Conservation (phyloP, 2,888 invertebrate species). For the Trypoxylon attenuatum region DNA sequence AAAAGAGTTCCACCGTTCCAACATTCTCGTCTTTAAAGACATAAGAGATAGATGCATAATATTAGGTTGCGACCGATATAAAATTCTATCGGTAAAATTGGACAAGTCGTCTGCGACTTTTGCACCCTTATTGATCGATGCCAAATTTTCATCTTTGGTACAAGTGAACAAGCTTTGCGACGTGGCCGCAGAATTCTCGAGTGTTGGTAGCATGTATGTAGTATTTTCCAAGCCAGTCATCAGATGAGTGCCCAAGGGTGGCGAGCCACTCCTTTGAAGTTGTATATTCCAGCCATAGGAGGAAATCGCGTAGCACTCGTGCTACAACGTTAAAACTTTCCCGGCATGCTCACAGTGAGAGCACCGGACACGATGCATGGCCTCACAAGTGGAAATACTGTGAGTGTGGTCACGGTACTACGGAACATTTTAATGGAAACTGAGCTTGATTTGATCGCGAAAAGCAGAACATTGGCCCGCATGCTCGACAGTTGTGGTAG, state of each 20-base stretch:
- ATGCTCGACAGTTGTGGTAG: slow-evolving; percentile 35
- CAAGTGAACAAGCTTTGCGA: no score
- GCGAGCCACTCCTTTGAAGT: slow-evolving; percentile 42
- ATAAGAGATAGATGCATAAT: no score
- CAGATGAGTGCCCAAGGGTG: slow-evolving; percentile 20
- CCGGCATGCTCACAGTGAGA: slow-evolving; percentile 35
- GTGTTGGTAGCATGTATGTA: no score
- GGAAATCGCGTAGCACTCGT: slow-evolving; percentile 48
- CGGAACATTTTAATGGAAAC: slow-evolving; percentile 49
- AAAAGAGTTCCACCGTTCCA: no score
- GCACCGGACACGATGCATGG: slow-evolving; percentile 9
- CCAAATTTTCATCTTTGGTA: no score
- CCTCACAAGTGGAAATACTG: slow-evolving; percentile 44
- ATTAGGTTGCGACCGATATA: no score
- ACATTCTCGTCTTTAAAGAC: no score
- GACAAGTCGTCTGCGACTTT: no score
- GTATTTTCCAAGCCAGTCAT: slow-evolving; percentile 28
- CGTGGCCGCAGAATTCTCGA: no score
- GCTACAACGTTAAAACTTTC: slow-evolving; percentile 38
- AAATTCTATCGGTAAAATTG: no score
- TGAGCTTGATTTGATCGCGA: slow-evolving; percentile 52
- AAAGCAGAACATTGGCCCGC: slow-evolving; percentile 47
- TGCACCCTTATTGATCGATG: no score
- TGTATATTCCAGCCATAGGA: slow-evolving; percentile 36
- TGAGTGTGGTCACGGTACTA: slow-evolving; percentile 54